These are phyloP conservation scores for Brachyopa scutellaris DNA, from an alignment of 2,888 invertebrate genomes.

Conservation along the genomic window DNA sequence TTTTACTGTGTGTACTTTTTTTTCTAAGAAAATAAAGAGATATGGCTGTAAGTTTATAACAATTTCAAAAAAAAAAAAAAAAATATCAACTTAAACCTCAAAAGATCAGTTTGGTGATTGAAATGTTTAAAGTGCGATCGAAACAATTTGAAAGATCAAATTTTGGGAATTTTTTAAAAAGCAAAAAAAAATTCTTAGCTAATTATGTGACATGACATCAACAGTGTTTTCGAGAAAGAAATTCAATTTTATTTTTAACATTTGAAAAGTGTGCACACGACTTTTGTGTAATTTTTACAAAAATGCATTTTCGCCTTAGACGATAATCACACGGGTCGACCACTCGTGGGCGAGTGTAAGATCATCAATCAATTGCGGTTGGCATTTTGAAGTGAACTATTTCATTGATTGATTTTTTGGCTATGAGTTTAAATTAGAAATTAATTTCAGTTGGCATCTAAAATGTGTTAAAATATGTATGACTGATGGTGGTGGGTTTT, in stretches of 20 bases:
- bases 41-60: slow-evolving; percentile 66
- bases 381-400: slow-evolving; percentile 12
- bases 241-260: slow-evolving; percentile 29
- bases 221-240: slow-evolving; percentile 33
- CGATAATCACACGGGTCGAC: background rate
- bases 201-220: slow-evolving; percentile 62
- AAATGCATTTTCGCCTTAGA: slow-evolving; percentile 6
- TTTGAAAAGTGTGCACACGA: slow-evolving; percentile 6
- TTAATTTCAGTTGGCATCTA: background rate
- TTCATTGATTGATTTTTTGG: slow-evolving; percentile 9
- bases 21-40: slow-evolving; percentile 7
- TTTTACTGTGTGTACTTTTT: slow-evolving; percentile 24
- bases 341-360: slow-evolving; percentile 4
- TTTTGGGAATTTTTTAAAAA: too few species aligned
- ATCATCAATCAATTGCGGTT: slow-evolving; percentile 11
- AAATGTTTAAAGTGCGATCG: slow-evolving; percentile 32
- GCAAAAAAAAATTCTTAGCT: slow-evolving; percentile 14
- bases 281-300: background rate
- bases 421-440: background rate
- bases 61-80: background rate
- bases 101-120: slow-evolving; percentile 1
- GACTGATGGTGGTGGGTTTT: slow-evolving; percentile 10
- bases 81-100: background rate
- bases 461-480: slow-evolving; percentile 9
- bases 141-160: slow-evolving; percentile 8